Percentiles rank a stretch among this genome's conserved stretches.
Evolutionary conservation across 2,113 vertebrate genomes (phyloP).

Genomic region (Caretta caretta): DNA sequence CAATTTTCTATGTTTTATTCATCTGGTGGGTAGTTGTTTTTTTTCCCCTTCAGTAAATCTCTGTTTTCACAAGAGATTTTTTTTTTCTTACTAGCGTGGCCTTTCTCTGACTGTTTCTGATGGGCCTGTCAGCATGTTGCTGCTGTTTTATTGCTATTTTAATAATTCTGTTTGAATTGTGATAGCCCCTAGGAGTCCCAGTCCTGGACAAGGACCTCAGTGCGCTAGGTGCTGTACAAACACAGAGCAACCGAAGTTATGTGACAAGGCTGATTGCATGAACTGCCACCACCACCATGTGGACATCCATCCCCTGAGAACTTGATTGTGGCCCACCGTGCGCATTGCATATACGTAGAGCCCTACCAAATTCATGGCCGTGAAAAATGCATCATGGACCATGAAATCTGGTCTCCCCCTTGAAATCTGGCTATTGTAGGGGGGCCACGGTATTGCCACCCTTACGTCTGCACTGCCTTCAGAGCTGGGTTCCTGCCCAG

Average conservation of each 20-base stretch:
- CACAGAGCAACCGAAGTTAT: neutral
- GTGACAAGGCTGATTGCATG: neutral
- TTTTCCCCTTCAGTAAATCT: neutral
- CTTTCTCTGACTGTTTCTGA: neutral
- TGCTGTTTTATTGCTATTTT: neutral
- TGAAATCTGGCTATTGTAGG: no score
- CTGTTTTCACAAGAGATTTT: neutral
- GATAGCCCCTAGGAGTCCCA: neutral
- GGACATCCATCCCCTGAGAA: neutral
- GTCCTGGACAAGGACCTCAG: neutral
- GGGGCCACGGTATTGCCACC: no score
- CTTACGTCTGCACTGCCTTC: no score
- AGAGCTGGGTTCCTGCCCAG: no score
- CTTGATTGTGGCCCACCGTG: neutral
- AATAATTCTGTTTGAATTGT: neutral
- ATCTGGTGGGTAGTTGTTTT: neutral
- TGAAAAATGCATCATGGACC: no score
- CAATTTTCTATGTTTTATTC: neutral
- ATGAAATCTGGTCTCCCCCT: no score
- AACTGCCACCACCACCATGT: neutral
- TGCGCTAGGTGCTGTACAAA: neutral
- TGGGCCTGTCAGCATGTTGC: neutral
- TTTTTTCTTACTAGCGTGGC: neutral
- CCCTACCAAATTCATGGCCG: no score
- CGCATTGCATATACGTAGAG: neutral